Conservation (phyloP, 1,140 invertebrate species). For the Hypothenemus hampei region DNA sequence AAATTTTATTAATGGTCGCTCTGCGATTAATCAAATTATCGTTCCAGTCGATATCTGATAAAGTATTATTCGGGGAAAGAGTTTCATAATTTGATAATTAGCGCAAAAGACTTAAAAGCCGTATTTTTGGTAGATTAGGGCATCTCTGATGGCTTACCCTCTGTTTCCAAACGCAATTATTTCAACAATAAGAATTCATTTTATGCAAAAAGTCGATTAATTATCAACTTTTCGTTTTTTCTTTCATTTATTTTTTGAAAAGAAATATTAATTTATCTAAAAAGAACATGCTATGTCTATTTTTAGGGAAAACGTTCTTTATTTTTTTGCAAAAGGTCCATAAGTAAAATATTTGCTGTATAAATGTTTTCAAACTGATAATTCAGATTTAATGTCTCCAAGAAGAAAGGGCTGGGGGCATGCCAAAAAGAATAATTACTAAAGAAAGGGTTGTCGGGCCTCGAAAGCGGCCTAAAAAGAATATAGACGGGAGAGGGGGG, state of each 20-base stretch:
- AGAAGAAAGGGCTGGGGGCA: conserved; percentile 24
- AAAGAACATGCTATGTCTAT: too few relatives aligned
- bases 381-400: conserved; percentile 31
- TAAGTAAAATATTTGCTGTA: conserved; percentile 30
- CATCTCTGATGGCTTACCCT: too few relatives aligned
- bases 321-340: conserved; percentile 20
- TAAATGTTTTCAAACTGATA: conserved; percentile 31
- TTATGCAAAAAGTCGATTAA: too few relatives aligned
- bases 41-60: conserved; percentile 22
- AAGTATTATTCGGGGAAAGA: conserved; percentile 9
- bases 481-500: conserved; percentile 9
- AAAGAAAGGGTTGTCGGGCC: conserved; percentile 26
- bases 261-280: too few relatives aligned
- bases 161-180: too few relatives aligned
- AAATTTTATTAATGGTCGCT: conserved; percentile 33
- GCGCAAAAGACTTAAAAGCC: too few relatives aligned
- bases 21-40: conserved; percentile 33
- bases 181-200: too few relatives aligned
- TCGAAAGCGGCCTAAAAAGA: conserved; percentile 20
- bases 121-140: too few relatives aligned
- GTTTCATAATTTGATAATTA: conserved; percentile 19
- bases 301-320: conserved; percentile 12
- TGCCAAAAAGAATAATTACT: conserved; percentile 28
- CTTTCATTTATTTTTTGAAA: too few relatives aligned
- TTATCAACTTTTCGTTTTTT: too few relatives aligned